phyloP scores from a whole-genome alignment of 2,113 vertebrate species.

The human region GRCh38 chr2:141247001-141247500 shows the following conservation, averaged over 20 bases:
- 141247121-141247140: background rate
- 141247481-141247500: background rate
- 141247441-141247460: background rate
- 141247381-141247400: background rate
- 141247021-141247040: slow-evolving; percentile 29
- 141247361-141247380: slow-evolving; percentile 47
- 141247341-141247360: slow-evolving; percentile 96
- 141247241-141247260: slow-evolving; percentile 93
- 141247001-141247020: no score
- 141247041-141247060: background rate
- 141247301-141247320: slow-evolving; percentile 93
- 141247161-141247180: background rate
- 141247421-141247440: background rate
- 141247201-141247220: slow-evolving; percentile 27
- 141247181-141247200: slow-evolving; percentile 11
- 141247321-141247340: slow-evolving; percentile 93
- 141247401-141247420: background rate
- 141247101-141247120: background rate
- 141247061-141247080: slow-evolving; percentile 5
- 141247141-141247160: background rate
- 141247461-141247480: background rate
- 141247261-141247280: slow-evolving; percentile 95
- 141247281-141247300: slow-evolving; percentile 94
- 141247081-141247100: background rate
- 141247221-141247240: slow-evolving; percentile 96